These are phyloP conservation scores for Amphiura filiformis DNA, from an alignment of 35 echinoderm and acorn worm species.

Conservation along the genomic window DNA sequence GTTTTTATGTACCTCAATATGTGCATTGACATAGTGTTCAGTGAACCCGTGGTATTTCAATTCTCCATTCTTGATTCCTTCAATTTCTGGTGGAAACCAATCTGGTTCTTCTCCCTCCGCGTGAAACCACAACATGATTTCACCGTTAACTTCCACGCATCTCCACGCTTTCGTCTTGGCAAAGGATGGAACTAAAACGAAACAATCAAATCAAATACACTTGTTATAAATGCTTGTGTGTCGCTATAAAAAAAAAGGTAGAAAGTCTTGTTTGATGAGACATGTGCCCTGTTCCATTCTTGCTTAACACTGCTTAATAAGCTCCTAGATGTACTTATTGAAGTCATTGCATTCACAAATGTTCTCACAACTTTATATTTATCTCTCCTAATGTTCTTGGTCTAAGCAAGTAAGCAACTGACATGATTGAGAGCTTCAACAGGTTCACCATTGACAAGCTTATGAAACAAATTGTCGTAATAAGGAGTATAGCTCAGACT, in stretches of 20 bases:
- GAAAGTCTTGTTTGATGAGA: neutral
- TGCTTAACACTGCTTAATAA: neutral
- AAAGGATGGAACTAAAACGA: constrained; percentile 55
- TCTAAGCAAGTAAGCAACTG: no score
- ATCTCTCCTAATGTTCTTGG: no score
- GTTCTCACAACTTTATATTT: neutral
- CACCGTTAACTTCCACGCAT: constrained; percentile 72
- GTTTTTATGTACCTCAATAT: constrained; percentile 38
- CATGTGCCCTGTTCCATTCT: neutral
- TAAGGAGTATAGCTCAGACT: no score
- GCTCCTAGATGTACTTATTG: neutral
- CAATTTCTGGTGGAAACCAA: constrained; percentile 73
- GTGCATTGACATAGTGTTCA: constrained; percentile 72
- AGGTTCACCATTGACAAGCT: no score
- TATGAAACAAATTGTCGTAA: no score
- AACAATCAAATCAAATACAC: neutral
- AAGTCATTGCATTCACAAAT: neutral
- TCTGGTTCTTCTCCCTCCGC: constrained; percentile 71
- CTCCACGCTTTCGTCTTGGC: constrained; percentile 75
- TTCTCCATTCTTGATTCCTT: constrained; percentile 55
- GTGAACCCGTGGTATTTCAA: constrained; percentile 79
- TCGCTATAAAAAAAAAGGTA: neutral
- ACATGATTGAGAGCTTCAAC: no score
- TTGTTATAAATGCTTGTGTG: neutral
- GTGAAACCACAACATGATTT: constrained; percentile 82